Evolutionary conservation across 2,888 invertebrate genomes (phyloP).

Genomic region (Oxyscelio sp.): DNA sequence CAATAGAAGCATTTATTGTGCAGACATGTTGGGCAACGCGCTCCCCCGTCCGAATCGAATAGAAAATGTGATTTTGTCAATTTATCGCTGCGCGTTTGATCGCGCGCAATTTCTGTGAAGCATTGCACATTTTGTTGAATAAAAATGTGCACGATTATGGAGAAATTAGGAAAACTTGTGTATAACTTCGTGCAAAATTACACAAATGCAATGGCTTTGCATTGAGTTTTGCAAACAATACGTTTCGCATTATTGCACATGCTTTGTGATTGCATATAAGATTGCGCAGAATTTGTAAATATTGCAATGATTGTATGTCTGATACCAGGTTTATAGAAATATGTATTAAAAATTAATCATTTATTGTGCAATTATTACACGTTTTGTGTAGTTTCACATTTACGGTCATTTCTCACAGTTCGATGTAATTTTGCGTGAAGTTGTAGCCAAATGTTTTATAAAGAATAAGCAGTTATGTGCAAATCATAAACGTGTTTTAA

Average conservation of each 20-base stretch:
- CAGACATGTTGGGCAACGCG: neutral
- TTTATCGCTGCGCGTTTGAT: conserved; percentile 15
- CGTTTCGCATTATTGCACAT: neutral
- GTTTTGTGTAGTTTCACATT: neutral
- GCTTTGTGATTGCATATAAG: conserved; percentile 7
- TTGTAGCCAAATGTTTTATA: too few relatives aligned
- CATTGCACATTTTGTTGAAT: neutral
- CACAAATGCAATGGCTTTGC: neutral
- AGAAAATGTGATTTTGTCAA: conserved; percentile 8
- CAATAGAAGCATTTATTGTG: neutral
- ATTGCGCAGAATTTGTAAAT: conserved; percentile 31
- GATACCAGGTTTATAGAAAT: neutral
- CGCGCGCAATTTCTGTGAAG: conserved; percentile 5
- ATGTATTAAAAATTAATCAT: neutral
- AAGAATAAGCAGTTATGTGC: too few relatives aligned
- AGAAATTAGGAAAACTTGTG: neutral
- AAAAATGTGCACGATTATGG: neutral
- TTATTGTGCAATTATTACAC: neutral
- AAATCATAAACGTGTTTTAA: too few relatives aligned
- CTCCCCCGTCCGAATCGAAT: neutral
- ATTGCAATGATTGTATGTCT: neutral
- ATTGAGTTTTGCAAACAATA: neutral
- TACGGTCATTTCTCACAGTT: neutral
- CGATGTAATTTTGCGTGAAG: neutral
- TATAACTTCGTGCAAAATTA: neutral